phyloP scores from a whole-genome alignment of 1,140 invertebrate species.

The Mesaphorura yosii region DNA sequence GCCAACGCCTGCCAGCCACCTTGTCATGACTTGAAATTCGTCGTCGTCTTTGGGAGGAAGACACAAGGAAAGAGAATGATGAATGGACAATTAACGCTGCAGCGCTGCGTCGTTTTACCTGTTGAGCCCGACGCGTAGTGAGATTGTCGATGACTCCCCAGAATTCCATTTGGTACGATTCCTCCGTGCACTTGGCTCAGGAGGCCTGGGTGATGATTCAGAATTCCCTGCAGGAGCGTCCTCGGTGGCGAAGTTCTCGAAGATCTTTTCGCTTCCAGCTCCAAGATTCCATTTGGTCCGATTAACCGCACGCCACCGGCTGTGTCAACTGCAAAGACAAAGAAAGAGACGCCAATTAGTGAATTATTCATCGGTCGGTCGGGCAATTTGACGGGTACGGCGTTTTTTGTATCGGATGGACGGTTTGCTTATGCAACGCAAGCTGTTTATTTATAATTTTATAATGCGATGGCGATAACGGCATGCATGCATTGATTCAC shows the following conservation, averaged over 20 bases:
- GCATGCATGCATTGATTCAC: too few relatives aligned
- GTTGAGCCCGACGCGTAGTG: conserved; percentile 29
- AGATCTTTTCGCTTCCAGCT: conserved; percentile 29
- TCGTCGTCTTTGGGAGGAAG: too few relatives aligned
- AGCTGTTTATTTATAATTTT: background rate
- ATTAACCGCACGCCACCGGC: conserved; percentile 26
- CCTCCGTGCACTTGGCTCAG: conserved; percentile 26
- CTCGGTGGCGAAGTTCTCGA: conserved; percentile 30
- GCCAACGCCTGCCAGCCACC: too few relatives aligned
- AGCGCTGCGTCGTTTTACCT: too few relatives aligned
- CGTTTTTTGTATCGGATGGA: too few relatives aligned
- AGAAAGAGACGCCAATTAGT: conserved; percentile 17
- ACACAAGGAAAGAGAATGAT: too few relatives aligned
- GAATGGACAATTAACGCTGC: too few relatives aligned
- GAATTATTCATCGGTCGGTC: background rate
- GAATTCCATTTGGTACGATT: conserved; percentile 26
- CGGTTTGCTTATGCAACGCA: background rate
- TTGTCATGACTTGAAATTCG: too few relatives aligned
- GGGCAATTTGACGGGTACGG: too few relatives aligned
- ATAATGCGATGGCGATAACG: background rate
- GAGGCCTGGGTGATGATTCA: conserved; percentile 42
- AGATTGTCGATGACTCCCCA: conserved; percentile 22
- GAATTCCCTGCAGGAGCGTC: conserved; percentile 48
- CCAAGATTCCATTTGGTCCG: conserved; percentile 26
- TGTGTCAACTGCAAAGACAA: conserved; percentile 27